Evolutionary conservation across 2,113 vertebrate species (phyloP), one percentile per base, ranked within the genome.

Genomic region (Ageneiosus marmoratus): DNA sequence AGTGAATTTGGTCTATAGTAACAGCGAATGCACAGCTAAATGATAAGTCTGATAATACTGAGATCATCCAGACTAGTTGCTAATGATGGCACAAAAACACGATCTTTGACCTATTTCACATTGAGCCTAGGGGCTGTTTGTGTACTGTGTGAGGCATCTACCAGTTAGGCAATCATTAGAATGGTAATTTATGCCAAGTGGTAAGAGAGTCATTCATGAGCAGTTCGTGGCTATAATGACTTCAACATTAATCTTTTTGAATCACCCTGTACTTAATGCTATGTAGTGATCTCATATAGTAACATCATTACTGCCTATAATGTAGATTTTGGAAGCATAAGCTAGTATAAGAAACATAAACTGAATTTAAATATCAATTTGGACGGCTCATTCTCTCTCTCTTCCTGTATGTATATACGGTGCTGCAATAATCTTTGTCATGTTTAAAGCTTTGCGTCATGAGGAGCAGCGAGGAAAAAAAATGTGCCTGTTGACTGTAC

Each of bases 391-490:
- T 27, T 79, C 58, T 79, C 16, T 46, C 41, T 16, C 27, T 69
- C 16, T 24, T 12, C n/a, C 22, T 72, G 34, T 69, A 34, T 81
- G 34, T 81, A 2, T 37, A 56, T 77, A 41, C 9, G n/a, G 1
- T 11, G 22, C 29, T 41, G 50, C n/a, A 18, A 32, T 70, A 67
- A 80, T 80, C 50, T 27, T 69, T 16, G 56, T 24, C n/a, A 70
- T 44, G 75, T 72, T 81, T 69, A 34, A 76, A 50, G 7, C 62
- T 58, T 76, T 60, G 51, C 48, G 46, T 58, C 55, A 50, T 24
- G 46, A 72, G 24, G 56, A 69, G 63, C 3, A n/a, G 16, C 7
- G 55, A 56, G 69, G 24, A n/a, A 62, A 48, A 78, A 63, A 7
- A 55, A 67, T 20, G 16, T 51, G 10, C 12, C 15, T 65, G 63